Base-by-base conservation (phyloP, 1,140 invertebrate genomes). In the Polyergus mexicanus region DNA sequence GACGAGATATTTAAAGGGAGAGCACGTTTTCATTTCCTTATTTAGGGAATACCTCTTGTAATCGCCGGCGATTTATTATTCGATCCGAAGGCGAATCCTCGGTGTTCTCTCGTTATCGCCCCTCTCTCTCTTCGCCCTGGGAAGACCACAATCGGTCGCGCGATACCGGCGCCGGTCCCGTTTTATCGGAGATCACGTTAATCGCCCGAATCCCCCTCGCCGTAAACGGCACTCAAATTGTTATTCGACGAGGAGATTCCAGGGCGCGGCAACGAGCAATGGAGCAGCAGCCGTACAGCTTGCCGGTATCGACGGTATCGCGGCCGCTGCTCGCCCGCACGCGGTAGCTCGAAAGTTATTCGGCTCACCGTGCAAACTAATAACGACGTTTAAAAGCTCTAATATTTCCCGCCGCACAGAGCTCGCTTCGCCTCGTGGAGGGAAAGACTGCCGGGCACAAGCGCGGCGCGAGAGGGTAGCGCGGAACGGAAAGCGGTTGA, bases 341-440 rank as follows among this genome's bases (percentile, higher is more conserved):
- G 68, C 68, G 69, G 78, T 74, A 81, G 75, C 74, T 78, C 74
- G 32, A 88, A 92, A 93, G 91, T 94, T 93, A 92, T 93, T 92
- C 91, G 91, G 81, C 92, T 92, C 88, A 84, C 86, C 92, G 91
- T 89, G 91, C 90, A 93, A 94, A 94, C 92, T 93, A 94, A 94
- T 94, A 94, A 94, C 90, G 88, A 94, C 92, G 92, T 94, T 94
- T 94, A 93, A 92, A 93, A 90, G 91, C 89, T 91, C 89, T 92
- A 92, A 94, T 94, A 92, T 93, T 94, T 92, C 89, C 92, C 76
- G 78, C 78, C 88, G 84, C 90, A 62, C 32, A 7, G 16, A 58
- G 76, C 85, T 88, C 77, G 72, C 71, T 60, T 75, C 74, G 78
- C 54, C 66, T 72, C 41, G 77, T 2, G n/a, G 44, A 44, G 54